Conservation (phyloP, 2,888 invertebrate genomes). For the Eremobia ochroleuca region DNA sequence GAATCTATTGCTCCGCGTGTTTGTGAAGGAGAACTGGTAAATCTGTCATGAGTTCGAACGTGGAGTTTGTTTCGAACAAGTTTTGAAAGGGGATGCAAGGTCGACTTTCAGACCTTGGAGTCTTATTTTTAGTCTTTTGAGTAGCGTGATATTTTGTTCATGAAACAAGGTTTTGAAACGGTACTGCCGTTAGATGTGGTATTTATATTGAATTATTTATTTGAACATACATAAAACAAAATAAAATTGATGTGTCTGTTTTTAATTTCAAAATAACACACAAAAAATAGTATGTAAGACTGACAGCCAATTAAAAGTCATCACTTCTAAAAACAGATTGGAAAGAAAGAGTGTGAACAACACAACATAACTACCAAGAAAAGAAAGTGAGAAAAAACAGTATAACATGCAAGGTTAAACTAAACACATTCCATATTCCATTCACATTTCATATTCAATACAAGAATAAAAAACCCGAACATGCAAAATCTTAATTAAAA, state of each 20-base stretch:
- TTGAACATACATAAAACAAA: no score
- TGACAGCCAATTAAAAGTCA: no score
- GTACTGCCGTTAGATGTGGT: neutral
- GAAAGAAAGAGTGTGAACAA: no score
- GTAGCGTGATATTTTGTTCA: neutral
- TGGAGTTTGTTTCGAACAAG: conserved; percentile 32
- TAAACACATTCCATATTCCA: no score
- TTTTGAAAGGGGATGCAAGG: conserved; percentile 22
- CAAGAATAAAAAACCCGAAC: neutral
- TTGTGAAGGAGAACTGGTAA: conserved; percentile 45
- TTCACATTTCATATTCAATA: neutral
- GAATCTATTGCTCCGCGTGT: conserved; percentile 51
- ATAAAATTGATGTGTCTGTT: no score
- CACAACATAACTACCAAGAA: no score
- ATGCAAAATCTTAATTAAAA: neutral
- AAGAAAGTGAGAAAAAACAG: no score
- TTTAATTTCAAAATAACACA: no score
- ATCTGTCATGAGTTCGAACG: conserved; percentile 55
- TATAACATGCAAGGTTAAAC: neutral
- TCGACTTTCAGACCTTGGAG: neutral
- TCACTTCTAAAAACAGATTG: no score
- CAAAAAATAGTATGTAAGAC: no score
- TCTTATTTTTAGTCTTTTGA: neutral
- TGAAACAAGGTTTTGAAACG: neutral
- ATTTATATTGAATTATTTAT: neutral